Evolutionary conservation across 2,888 invertebrate species (phyloP), one percentile per base, ranked within the genome.

Genomic region (Philopedon plagiatum): DNA sequence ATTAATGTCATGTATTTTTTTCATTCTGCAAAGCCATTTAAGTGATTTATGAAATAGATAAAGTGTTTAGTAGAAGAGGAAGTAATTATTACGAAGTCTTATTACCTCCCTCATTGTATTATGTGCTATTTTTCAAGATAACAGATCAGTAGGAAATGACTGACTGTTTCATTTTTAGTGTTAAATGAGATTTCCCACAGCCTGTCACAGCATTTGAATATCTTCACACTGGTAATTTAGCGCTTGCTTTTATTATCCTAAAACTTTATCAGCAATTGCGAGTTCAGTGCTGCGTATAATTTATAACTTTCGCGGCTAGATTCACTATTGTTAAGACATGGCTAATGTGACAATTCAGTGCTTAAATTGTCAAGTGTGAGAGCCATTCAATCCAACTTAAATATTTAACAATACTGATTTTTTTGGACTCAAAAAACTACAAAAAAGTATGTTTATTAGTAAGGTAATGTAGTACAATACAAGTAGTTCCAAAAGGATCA

Each of bases 31-130:
- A 34, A 34, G 1, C 7, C 32, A 34, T 41, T 2, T 15, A 0
- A 15, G 11, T 19, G 44, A 44, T 44, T 11, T 44, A 8, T 3
- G 9, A 44, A 9, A 19, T 1, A 18, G 44, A 44, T 44, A 44
- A 39, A 15, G 19, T 44, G 44, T 18, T 44, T 19, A 44, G 9
- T 8, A 44, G 44, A 19, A 44, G 19, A 19, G 19, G 19, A 19
- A 19, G 19, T 19, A 44, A 19, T 19, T 2, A 8, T 44, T 44
- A 44, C 44, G 19, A 19, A 44, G 9, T 44, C 44, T 44, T 44
- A 44, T 44, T 44, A 19, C 44, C 44, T 44, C 44, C 44, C 44
- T 44, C 44, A 44, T 18, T 19, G 44, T 44, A 2, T 44, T 44
- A 19, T 44, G 8, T 19, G 44, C 9, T 9, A 7, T 19, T 19